phyloP scores from a whole-genome alignment of 1,140 invertebrate species.

The Proctacanthus coquilletti region DNA sequence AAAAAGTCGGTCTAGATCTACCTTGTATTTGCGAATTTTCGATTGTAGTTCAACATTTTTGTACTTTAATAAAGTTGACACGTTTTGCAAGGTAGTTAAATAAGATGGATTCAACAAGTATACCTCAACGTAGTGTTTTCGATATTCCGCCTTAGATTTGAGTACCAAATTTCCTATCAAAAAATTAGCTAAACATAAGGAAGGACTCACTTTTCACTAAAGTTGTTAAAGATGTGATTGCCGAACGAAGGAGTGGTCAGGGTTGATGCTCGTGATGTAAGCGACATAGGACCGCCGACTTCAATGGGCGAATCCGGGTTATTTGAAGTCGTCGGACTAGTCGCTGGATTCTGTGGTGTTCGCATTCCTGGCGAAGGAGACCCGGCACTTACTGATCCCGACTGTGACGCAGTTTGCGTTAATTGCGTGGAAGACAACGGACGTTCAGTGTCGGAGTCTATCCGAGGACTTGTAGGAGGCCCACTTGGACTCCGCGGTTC shows the following conservation, averaged over 20 bases:
- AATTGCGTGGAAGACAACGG: constrained; percentile 25
- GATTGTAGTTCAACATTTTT: too few species aligned
- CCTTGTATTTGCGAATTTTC: too few species aligned
- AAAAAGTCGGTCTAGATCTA: too few species aligned
- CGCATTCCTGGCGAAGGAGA: constrained; percentile 25
- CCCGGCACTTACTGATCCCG: constrained; percentile 28
- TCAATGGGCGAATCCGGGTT: constrained; percentile 31
- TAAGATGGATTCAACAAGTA: too few species aligned
- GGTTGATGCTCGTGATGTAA: constrained; percentile 13
- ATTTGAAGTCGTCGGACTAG: constrained; percentile 20
- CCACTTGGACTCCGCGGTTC: constrained; percentile 21
- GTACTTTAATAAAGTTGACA: too few species aligned
- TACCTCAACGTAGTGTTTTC: too few species aligned
- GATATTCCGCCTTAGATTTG: too few species aligned
- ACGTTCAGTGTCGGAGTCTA: constrained; percentile 25
- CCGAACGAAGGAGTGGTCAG: constrained; percentile 3
- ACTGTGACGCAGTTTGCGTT: constrained; percentile 24
- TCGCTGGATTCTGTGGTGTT: constrained; percentile 10
- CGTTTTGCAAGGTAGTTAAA: too few species aligned
- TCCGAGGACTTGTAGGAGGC: constrained; percentile 2
- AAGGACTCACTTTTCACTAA: constrained; percentile 4
- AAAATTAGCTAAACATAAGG: background rate
- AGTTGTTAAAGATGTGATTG: constrained; percentile 12
- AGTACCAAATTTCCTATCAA: too few species aligned
- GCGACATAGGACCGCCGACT: constrained; percentile 28